Evolutionary conservation across 2,888 invertebrate species (phyloP), one percentile per base, ranked within the genome.

Genomic region (Ditylenchus weischeri): DNA sequence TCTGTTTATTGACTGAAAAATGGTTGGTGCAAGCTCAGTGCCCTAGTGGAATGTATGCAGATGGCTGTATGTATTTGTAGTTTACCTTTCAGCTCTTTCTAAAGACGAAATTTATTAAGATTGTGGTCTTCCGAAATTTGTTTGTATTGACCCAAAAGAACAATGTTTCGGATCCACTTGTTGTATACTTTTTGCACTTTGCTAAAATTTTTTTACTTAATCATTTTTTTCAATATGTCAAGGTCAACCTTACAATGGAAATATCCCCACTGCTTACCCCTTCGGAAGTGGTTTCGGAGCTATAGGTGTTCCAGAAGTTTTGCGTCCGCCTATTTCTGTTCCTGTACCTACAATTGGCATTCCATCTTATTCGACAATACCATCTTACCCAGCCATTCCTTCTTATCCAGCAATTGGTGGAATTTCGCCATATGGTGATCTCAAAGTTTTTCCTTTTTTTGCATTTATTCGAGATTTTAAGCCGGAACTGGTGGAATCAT

Each of bases 181-280:
- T 10, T 54, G 54, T 54, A 54, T 43, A 6, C 13, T 43, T 43
- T 43, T 43, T 43, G 29, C 8, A 43, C 43, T 43, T 13, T 8
- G n/a, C n/a, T n/a, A n/a, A n/a, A n/a, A 43, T 43, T 43, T 43
- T 43, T 43, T 6, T 43, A 43, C 2, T 8, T 43, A 43, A 43
- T 13, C 11, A 13, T 3, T 43, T 43, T 43, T 13, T 15, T 43
- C 43, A 8, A 43, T 43, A 43, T 6, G 8, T 43, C 8, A 43
- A 43, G 29, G 21, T 10, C 15, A 21, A 54, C 15, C 23, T 54
- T 11, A 11, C 21, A 11, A 10, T 13, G 15, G 54, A 11, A 54
- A 54, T 54, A 15, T 54, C 29, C 54, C 54, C 54, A 54, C 54
- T 23, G 10, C 21, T n/a, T 54, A 54, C 10, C 54, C 54, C 8